Base-by-base conservation (phyloP, 2,113 vertebrate species). In the Lepidothrix coronata region DNA sequence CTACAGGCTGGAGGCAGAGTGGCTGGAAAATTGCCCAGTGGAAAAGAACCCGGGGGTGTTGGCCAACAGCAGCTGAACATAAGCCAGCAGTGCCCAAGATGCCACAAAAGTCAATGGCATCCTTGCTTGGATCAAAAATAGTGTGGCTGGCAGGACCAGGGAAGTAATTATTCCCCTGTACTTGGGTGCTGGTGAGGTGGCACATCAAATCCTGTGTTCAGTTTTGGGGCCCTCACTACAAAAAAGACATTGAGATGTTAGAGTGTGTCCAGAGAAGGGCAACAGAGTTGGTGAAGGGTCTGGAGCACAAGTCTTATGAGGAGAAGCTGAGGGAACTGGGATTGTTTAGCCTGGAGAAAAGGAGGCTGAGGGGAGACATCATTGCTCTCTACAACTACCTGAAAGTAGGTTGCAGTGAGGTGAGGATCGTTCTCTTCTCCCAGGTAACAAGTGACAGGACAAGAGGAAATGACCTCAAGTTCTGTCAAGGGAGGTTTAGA, bases 361-460 rank as follows among this genome's bases (percentile, higher is more conserved):
- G 8, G 39, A 39, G 27, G 23, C 39, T 67, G 28, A 28, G 12
- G 44, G 37, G 27, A 43, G 27, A 44, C 19, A 14, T 20, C 27
- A 24, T 33, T 0, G 0, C 31, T 65, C 76, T 66, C 35, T 52
- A n/a, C 19, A 46, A 46, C 22, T 11, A 39, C 1, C 4, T 30
- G 24, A 24, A 30, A 67, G 28, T 25, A 57, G 49, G 30, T 48
- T 59, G 33, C 39, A 52, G 23, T 10, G 44, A n/a, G 23, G 15
- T 67, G 28, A 44, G 19, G 8, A 15, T 39, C 8, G 27, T 15
- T 67, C 17, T 79, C 27, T 89, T 52, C 18, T 74, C 7, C 27
- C 54, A 75, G 39, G 13, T 17, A 46, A 46, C 33, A 68, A 52
- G 28, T 61, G 20, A 75, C 33, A 52, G 61, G 23, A 61, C 33